Base-by-base conservation (phyloP, 2,888 invertebrate species). In the Harpalus rufipes region DNA sequence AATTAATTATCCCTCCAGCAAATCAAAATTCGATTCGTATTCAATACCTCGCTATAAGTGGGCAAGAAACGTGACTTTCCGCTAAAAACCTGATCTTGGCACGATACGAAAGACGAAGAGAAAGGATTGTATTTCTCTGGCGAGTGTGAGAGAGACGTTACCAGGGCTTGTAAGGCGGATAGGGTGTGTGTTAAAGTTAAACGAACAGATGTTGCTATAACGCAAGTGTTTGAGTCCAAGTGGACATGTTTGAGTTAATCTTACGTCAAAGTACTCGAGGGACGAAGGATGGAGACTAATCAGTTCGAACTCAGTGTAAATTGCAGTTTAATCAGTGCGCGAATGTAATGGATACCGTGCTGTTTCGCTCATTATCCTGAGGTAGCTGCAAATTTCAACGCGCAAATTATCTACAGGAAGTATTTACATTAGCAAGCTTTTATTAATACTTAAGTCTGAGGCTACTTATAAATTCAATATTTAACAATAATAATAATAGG, bases 241-340 rank as follows among this genome's bases (percentile, higher is more conserved):
- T 82, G 82, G 82, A 72, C 82, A 82, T 82, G 82, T 72, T 82
- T 72, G 68, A 82, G 82, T 82, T 82, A 82, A 68, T 82, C 72
- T 82, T 56, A 82, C 82, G 72, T 72, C 82, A 82, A 82, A 82
- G 72, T 72, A 82, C 72, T 82, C 32, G 32, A 51, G 82, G 72
- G 68, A 68, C 18, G 16, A 18, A 68, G 68, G 39, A 25, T 39
- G 6, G 14, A 32, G 68, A 74, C 72, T 44, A 44, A 74, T 74
- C 72, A 74, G 18, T 41, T 10, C 72, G 21, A 18, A 74, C 41
- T 74, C 16, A 41, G 72, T 74, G 72, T 10, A 74, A 74, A 74
- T 74, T 44, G 44, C 72, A 74, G 21, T 74, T 44, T 74, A 44
- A 74, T 74, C 21, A 74, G 44, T 74, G 16, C 21, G 18, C 10